A percentile compares a stretch with the other conserved stretches of the same genome.
Evolutionary conservation across 2,113 vertebrate species (phyloP).

Genomic region (Bos taurus): ARS-UCD2.0 NC_037357.1:70088501-70089000

Average conservation of each 20-base stretch:
- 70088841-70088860: neutral
- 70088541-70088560: too few relatives aligned
- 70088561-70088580: too few relatives aligned
- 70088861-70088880: neutral
- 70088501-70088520: too few relatives aligned
- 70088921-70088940: neutral
- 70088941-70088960: neutral
- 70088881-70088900: neutral
- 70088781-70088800: neutral
- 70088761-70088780: neutral
- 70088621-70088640: too few relatives aligned
- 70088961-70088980: neutral
- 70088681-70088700: too few relatives aligned
- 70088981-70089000: neutral
- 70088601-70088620: too few relatives aligned
- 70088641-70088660: fast-evolving
- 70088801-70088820: neutral
- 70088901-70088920: neutral
- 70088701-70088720: too few relatives aligned
- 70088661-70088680: too few relatives aligned
- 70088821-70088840: neutral
- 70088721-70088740: neutral
- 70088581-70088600: too few relatives aligned
- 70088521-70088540: too few relatives aligned
- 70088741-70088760: neutral